Base-by-base conservation (phyloP, 2,113 vertebrate species). In the Notarius lentiginosus region DNA sequence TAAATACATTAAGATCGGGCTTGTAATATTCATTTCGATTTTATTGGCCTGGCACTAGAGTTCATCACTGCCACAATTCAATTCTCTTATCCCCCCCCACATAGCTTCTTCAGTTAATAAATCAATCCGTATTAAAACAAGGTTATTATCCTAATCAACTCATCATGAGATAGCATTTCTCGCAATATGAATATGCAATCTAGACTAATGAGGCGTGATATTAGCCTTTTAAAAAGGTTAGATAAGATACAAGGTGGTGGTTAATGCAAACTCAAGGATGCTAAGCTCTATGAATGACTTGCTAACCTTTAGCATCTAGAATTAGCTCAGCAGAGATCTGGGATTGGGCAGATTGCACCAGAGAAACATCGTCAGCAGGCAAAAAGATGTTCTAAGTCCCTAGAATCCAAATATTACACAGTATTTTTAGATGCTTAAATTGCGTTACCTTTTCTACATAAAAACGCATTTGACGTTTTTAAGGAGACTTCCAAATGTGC, bases 171-270 rank as follows among this genome's bases (percentile, higher is more conserved):
- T 63, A 84, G 73, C 70, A 65, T 85, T 58, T 27, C 61, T 82
- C 15, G 17, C 66, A 83, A 82, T 65, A 84, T 86, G 86, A 12
- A 60, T 82, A 65, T 34, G 58, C 82, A 84, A 83, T 84, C 65
- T 79, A 56, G 27, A 73, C 87, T 65, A 88, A 84, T 87, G 75
- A 73, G 84, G 82, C 51, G 56, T 72, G 49, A 79, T 58, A 56
- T 85, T 70, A 87, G 72, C 55, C 24, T 47, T 79, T 79, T 73
- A 82, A 61, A 60, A 60, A 49, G 72, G 90, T 91, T 92, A 92
- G 87, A 22, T 41, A 83, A 77, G 66, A 60, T 41, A 86, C 10
- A 49, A 47, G 27, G 27, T 80, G 24, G 41, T 41, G 47, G 84
- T 89, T 92, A 89, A 88, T 81, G 27, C 80, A 86, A 87, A 89